Percentiles rank a stretch among this genome's conserved stretches.
Evolutionary conservation across 2,113 vertebrate species (phyloP).

Genomic region (Nymphicus hollandicus): DNA sequence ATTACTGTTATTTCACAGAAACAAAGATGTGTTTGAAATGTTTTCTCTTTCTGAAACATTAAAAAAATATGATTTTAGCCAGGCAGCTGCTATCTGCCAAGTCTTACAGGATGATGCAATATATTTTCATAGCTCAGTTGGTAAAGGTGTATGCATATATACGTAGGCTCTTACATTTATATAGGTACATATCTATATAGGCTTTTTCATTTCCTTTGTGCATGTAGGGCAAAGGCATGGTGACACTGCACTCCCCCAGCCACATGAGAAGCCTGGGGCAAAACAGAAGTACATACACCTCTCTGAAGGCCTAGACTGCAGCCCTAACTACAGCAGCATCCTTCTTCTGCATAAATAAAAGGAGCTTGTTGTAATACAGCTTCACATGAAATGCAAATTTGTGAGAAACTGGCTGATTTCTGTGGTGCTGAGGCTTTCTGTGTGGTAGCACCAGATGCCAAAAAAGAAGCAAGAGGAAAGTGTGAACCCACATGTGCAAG

Average conservation of each 20-base stretch:
- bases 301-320: neutral
- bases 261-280: neutral
- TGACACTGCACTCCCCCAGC: neutral
- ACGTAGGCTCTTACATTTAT: neutral
- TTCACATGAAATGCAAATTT: neutral
- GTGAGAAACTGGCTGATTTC: neutral
- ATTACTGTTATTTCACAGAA: neutral
- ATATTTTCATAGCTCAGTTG: neutral
- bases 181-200: neutral
- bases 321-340: neutral
- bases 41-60: neutral
- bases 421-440: neutral
- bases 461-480: neutral
- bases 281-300: neutral
- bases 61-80: neutral
- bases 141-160: neutral
- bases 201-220: neutral
- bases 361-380: neutral
- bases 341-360: neutral
- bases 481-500: neutral
- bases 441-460: neutral
- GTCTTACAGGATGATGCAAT: neutral
- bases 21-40: neutral
- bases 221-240: accelerated
- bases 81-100: neutral